Percentiles rank a stretch among this genome's conserved stretches.
Conservation (phyloP, 2,888 invertebrate genomes). For the Holacanthella duospinosa region DNA sequence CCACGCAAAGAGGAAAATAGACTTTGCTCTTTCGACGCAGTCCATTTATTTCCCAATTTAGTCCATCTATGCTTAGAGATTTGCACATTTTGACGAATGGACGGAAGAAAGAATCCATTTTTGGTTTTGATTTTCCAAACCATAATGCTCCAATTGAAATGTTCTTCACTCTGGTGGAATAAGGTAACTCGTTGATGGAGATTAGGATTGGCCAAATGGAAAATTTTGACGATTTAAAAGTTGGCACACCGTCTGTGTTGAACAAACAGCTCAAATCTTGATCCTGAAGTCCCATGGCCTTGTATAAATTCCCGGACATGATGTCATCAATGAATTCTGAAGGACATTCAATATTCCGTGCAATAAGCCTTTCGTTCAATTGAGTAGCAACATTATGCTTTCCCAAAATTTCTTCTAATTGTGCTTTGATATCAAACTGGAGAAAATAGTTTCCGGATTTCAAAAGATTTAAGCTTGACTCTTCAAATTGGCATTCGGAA, state of each 20-base stretch:
- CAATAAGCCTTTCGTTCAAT: background rate
- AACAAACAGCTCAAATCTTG: slow-evolving; percentile 12
- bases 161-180: background rate
- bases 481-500: background rate
- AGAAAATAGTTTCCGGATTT: slow-evolving; percentile 3
- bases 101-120: background rate
- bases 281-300: background rate
- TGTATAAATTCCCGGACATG: too few relatives aligned
- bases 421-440: background rate
- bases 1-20: background rate
- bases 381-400: background rate
- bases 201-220: slow-evolving; percentile 20
- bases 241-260: slow-evolving; percentile 18
- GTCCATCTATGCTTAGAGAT: background rate
- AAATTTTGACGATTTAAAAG: slow-evolving; percentile 16
- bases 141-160: background rate
- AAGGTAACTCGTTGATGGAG: background rate
- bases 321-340: too few relatives aligned
- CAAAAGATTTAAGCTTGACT: background rate
- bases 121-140: background rate
- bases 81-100: background rate
- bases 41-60: background rate
- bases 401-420: background rate
- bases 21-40: background rate
- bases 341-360: too few relatives aligned